Base-by-base conservation (phyloP, 2,888 invertebrate species). In the Trimorus sp. region DNA sequence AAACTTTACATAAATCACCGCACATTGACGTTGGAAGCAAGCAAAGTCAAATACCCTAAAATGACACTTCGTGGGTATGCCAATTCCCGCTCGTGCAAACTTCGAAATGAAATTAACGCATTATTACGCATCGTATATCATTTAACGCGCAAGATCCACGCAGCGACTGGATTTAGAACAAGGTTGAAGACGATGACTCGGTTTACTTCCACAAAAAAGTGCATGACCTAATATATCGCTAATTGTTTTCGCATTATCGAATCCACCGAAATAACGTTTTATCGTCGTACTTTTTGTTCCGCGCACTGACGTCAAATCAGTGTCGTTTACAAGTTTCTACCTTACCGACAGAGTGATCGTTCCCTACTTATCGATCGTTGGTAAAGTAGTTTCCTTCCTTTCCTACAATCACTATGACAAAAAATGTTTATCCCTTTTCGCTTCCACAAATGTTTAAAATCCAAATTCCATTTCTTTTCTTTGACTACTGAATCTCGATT, bases 161-260 rank as follows among this genome's bases (percentile, higher is more conserved):
- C n/a, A 59, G 60, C 12, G 60, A 60, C 26, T 45, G 37, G 60
- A 60, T 60, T 60, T 60, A 26, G 16, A 42, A 15, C 60, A 60
- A 60, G 60, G 60, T 45, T 45, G 36, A 62, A 62, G 36, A 11
- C 48, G 62, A 62, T 49, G 26, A 45, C 36, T 62, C 62, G n/a
- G 14, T 48, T 62, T 7, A 36, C 16, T 16, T 0, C 15, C 6
- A 16, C 16, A 62, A 26, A 62, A 9, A 62, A 45, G 42, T 58
- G n/a, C 58, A 36, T 26, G 12, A 7, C 36, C 11, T 14, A 9
- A 37, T 58, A 42, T 42, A 42, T 16, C 40, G 42, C 42, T 59
- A 42, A 59, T 59, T 11, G 59, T 16, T 40, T 16, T 16, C 15
- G 8, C 15, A 36, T 42, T 42, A 59, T 42, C 37, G 12, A 58